Conservation (phyloP, 2,797 vertebrate species). For the Rhinoraja longicauda region DNA sequence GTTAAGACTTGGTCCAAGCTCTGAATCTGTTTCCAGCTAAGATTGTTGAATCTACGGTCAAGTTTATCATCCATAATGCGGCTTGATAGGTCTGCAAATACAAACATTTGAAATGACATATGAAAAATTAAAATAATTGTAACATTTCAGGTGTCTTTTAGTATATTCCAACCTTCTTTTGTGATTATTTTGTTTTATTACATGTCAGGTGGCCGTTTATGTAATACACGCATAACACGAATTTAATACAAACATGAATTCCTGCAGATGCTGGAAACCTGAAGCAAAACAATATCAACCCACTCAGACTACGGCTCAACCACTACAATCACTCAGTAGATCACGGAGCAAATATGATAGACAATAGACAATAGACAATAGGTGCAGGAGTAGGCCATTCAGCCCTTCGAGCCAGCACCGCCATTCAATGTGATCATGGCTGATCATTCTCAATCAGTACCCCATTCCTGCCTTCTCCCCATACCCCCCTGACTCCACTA, state of each 20-base stretch:
- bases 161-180: neutral
- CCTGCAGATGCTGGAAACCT: too few species aligned
- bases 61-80: conserved; percentile 72
- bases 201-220: neutral
- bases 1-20: conserved; percentile 84
- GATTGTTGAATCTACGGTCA: conserved; percentile 78
- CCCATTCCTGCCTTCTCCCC: too few species aligned
- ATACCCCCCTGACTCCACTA: too few species aligned
- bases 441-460: too few species aligned
- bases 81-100: conserved; percentile 47
- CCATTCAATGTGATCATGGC: too few species aligned
- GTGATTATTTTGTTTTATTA: neutral
- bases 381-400: too few species aligned
- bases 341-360: too few species aligned
- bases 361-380: too few species aligned
- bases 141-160: neutral
- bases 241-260: neutral
- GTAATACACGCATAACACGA: neutral
- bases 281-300: too few species aligned
- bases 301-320: too few species aligned
- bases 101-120: neutral
- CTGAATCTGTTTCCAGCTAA: conserved; percentile 82
- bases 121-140: neutral
- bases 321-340: too few species aligned
- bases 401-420: too few species aligned